Evolutionary conservation across 2,113 vertebrate species (phyloP), one percentile per base, ranked within the genome.

Genomic region (Salminus brasiliensis): DNA sequence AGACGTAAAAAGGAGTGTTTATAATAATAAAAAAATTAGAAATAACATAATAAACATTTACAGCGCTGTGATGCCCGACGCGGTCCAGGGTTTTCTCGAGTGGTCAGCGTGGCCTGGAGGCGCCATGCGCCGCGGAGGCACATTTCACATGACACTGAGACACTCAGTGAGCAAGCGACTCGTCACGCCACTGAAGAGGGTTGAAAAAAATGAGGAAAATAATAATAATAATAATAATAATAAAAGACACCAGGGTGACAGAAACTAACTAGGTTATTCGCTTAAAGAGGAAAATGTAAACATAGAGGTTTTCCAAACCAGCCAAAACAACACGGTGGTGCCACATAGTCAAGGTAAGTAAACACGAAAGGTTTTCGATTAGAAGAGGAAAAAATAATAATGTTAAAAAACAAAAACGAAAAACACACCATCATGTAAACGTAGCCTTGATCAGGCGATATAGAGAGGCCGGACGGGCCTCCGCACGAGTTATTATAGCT

Each of bases 371-470:
- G 70, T 6, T 29, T 66, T 59, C 27, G 34, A 32, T 76, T 83
- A 83, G 36, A 81, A n/a, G n/a, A n/a, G n/a, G n/a, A n/a, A n/a
- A n/a, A n/a, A n/a, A n/a, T n/a, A n/a, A n/a, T n/a, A n/a, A n/a
- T n/a, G n/a, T n/a, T n/a, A n/a, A n/a, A n/a, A 84, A 66, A 55
- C 74, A n/a, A n/a, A n/a, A n/a, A 84, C 69, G 78, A 55, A 78
- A n/a, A n/a, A n/a, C n/a, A 84, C 69, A 81, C 78, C 63, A 84
- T 55, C 74, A 78, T 84, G 82, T 84, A 84, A 84, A 84, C 82
- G 16, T 59, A 53, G 83, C 76, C 85, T 81, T 34, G 68, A 62
- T 78, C 78, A 78, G 84, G 84, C 81, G 74, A 60, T 83, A 73
- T 15, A 34, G 63, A 23, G 74, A 83, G 68, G 45, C 62, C 10